A percentile compares a stretch with the other conserved stretches of the same genome.
Evolutionary conservation across 1,140 invertebrate genomes (phyloP).

Genomic region (Drosophila sturtevanti): DNA sequence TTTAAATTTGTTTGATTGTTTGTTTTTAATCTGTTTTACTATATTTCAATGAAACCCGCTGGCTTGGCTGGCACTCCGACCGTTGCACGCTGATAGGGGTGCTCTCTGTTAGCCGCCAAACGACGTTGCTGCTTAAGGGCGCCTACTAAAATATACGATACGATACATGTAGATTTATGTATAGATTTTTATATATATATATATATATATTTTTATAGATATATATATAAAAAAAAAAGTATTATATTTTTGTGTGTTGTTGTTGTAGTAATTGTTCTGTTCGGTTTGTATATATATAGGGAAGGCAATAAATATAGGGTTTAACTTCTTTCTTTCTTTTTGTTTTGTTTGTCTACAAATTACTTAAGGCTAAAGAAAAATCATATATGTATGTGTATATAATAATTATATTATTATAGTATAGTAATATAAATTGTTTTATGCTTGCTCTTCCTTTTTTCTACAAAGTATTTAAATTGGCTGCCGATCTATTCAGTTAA

Average conservation of each 20-base stretch:
- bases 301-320: constrained; percentile 23
- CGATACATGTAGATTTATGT: constrained; percentile 71
- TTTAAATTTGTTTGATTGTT: background rate
- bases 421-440: constrained; percentile 7
- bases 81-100: constrained; percentile 96
- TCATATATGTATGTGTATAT: constrained; percentile 33
- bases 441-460: constrained; percentile 49
- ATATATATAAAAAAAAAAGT: too few relatives aligned
- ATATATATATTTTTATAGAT: constrained; percentile 32
- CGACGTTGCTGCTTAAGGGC: constrained; percentile 85
- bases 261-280: background rate
- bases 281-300: constrained; percentile 31
- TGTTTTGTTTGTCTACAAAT: constrained; percentile 40
- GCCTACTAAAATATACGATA: constrained; percentile 84
- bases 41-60: constrained; percentile 82
- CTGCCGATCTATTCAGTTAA: background rate
- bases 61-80: constrained; percentile 88
- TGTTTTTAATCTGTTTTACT: constrained; percentile 52
- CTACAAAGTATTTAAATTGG: constrained; percentile 3
- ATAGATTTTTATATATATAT: constrained; percentile 36
- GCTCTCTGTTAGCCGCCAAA: constrained; percentile 91
- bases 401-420: constrained; percentile 34
- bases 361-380: constrained; percentile 52
- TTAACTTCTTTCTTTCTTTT: constrained; percentile 16
- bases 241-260: background rate